These are phyloP conservation scores for Menura novaehollandiae DNA, from an alignment of 2,113 vertebrate species.

Conservation along the genomic window DNA sequence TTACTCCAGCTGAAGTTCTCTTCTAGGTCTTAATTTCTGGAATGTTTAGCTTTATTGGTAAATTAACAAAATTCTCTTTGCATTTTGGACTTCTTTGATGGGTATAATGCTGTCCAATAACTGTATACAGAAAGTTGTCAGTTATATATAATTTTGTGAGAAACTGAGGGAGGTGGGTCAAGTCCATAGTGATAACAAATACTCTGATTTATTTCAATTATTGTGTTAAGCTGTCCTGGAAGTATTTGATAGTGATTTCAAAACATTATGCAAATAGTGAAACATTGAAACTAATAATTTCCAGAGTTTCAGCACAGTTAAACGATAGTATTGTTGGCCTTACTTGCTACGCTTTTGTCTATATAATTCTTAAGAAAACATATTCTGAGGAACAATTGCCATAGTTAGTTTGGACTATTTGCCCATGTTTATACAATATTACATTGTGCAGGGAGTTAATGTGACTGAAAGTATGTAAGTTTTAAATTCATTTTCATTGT, in stretches of 20 bases:
- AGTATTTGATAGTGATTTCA: neutral
- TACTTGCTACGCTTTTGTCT: neutral
- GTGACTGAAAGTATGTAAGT: constrained; percentile 25
- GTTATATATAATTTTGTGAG: neutral
- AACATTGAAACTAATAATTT: neutral
- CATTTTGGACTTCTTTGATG: neutral
- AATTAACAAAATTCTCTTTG: neutral
- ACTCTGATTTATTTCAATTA: neutral
- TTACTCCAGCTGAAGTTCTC: neutral
- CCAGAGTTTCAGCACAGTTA: neutral
- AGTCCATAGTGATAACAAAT: neutral
- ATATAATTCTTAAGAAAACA: constrained; percentile 19
- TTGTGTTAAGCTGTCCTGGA: neutral
- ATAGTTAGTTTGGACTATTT: neutral
- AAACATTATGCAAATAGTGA: neutral
- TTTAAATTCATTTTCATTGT: constrained; percentile 40
- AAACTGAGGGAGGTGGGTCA: neutral
- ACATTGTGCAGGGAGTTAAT: constrained; percentile 53
- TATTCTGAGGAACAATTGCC: neutral
- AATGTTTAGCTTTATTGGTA: neutral
- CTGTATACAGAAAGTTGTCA: neutral
- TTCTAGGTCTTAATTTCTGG: neutral
- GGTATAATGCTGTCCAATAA: neutral
- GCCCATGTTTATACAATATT: constrained; percentile 40
- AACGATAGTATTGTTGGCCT: neutral